phyloP scores from a whole-genome alignment of 2,113 vertebrate genomes.

The Burhinus bistriatus region DNA sequence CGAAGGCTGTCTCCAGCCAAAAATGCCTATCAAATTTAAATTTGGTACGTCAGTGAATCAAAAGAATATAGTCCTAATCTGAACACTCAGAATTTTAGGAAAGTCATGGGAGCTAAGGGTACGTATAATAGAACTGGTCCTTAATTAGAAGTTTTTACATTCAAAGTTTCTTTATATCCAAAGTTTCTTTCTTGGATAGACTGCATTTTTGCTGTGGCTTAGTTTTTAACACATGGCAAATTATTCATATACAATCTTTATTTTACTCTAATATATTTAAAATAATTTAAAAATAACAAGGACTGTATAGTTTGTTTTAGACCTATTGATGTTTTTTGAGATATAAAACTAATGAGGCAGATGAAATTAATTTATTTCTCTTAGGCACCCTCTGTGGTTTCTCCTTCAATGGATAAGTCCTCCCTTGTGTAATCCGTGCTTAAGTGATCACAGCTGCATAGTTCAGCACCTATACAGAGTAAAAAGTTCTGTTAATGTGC shows the following conservation, averaged over 20 bases:
- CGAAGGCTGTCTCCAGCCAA: neutral
- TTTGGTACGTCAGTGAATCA: neutral
- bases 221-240: neutral
- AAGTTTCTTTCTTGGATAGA: neutral
- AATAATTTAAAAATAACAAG: neutral
- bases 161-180: neutral
- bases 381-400: neutral
- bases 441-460: neutral
- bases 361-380: neutral
- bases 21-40: neutral
- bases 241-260: neutral
- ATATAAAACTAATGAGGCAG: neutral
- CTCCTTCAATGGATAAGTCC: neutral
- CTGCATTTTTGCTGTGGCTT: neutral
- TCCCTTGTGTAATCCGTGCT: neutral
- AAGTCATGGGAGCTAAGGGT: neutral
- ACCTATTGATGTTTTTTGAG: neutral
- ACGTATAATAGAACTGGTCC: neutral
- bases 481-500: neutral
- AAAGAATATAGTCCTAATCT: neutral
- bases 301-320: neutral
- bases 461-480: neutral
- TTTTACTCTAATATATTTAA: neutral
- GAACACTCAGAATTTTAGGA: neutral
- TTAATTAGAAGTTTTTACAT: neutral